Evolutionary conservation across 2,888 invertebrate genomes (phyloP).

Genomic region (Nyleta sp.): DNA sequence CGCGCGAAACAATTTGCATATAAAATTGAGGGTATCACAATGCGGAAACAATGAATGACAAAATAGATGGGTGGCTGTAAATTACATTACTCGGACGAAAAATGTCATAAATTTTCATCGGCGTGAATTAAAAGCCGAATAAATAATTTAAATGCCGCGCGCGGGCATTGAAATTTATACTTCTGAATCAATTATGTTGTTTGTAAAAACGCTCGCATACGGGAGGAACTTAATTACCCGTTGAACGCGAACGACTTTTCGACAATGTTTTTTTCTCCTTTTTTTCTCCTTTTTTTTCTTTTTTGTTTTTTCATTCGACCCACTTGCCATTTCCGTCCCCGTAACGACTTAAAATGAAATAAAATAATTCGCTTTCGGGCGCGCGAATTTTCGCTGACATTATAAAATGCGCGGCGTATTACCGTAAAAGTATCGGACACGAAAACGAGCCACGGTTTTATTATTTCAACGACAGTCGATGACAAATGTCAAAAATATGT

Average conservation of each 20-base stretch:
- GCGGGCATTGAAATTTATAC: slow-evolving; percentile 18
- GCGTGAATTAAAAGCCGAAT: slow-evolving; percentile 15
- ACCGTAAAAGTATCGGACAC: not conserved
- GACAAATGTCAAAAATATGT: slow-evolving; percentile 51
- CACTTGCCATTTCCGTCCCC: too few species aligned
- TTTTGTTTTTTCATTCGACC: too few species aligned
- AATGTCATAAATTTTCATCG: slow-evolving; percentile 29
- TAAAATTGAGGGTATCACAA: slow-evolving; percentile 35
- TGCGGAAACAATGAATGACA: slow-evolving; percentile 41
- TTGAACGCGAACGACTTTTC: slow-evolving; percentile 2
- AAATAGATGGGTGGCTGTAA: slow-evolving; percentile 24
- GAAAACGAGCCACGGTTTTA: slow-evolving; percentile 11
- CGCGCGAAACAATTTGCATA: slow-evolving; percentile 44
- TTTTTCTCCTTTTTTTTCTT: not conserved
- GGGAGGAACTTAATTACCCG: slow-evolving; percentile 4
- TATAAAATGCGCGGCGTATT: slow-evolving; percentile 14
- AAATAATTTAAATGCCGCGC: slow-evolving; percentile 15
- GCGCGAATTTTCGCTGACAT: too few species aligned
- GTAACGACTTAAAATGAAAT: not conserved
- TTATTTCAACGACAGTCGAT: slow-evolving; percentile 27
- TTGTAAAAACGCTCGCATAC: not conserved
- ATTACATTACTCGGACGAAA: slow-evolving; percentile 31
- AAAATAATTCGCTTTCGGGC: not conserved
- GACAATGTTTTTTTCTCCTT: not conserved
- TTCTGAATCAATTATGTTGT: slow-evolving; percentile 7